Evolutionary conservation across 2,888 invertebrate genomes (phyloP).

Genomic region (Chrysolina americana): DNA sequence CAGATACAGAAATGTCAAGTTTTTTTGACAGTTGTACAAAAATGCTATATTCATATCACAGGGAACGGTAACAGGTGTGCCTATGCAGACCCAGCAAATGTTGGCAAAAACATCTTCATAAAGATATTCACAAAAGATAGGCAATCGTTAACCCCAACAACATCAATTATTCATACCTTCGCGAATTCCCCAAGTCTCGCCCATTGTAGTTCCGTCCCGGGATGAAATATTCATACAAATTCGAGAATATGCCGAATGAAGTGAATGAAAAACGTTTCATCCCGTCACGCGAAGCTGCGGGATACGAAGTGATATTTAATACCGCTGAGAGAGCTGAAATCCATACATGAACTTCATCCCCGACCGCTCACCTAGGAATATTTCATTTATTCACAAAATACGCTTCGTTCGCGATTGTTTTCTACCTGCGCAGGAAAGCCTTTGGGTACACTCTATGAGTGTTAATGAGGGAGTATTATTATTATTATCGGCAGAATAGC

Average conservation of each 20-base stretch:
- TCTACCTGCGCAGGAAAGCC: too few relatives aligned
- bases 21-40: too few relatives aligned
- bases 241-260: neutral
- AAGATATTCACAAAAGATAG: neutral
- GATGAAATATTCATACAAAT: conserved; percentile 7
- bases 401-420: neutral
- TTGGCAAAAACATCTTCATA: neutral
- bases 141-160: neutral
- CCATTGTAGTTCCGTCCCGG: neutral
- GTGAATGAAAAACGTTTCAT: conserved; percentile 1
- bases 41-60: too few relatives aligned
- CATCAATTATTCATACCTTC: neutral
- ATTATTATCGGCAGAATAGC: too few relatives aligned
- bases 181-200: neutral
- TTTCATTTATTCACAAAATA: neutral
- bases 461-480: too few relatives aligned
- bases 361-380: neutral
- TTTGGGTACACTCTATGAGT: too few relatives aligned
- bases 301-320: neutral
- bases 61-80: neutral
- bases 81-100: neutral
- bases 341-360: neutral
- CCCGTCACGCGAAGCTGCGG: neutral
- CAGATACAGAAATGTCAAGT: too few relatives aligned
- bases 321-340: neutral